These are phyloP conservation scores for Acyrthosiphon pisum DNA, from an alignment of 1,140 invertebrate genomes.

Conservation along the genomic window DNA sequence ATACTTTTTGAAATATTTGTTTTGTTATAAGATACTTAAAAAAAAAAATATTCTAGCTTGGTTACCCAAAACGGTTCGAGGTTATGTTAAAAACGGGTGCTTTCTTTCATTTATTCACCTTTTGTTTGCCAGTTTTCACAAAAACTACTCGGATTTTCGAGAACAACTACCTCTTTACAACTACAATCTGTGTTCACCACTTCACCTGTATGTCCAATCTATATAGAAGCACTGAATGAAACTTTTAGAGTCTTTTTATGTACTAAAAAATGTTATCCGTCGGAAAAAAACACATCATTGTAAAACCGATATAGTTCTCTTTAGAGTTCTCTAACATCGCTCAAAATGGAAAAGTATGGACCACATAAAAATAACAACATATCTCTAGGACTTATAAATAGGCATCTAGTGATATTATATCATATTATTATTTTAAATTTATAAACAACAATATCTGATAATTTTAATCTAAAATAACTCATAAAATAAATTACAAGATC, in stretches of 20 bases:
- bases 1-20: neutral
- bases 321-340: neutral
- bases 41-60: neutral
- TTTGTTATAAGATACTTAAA: constrained; percentile 4
- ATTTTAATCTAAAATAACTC: neutral
- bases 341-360: neutral
- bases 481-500: neutral
- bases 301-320: neutral
- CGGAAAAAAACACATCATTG: neutral
- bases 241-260: constrained; percentile 7
- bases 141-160: neutral
- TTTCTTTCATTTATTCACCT: neutral
- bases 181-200: neutral
- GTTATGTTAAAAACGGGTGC: neutral
- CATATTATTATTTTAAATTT: neutral
- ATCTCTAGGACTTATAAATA: neutral
- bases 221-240: neutral
- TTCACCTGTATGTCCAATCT: neutral
- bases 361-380: neutral
- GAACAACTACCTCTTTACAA: neutral
- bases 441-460: neutral
- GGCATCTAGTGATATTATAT: neutral
- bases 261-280: neutral
- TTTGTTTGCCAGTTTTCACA: neutral
- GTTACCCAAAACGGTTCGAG: neutral